A percentile compares a stretch with the other conserved stretches of the same genome.
Conservation (phyloP, 1,140 invertebrate species). For the Zeugodacus cucurbitae region DNA sequence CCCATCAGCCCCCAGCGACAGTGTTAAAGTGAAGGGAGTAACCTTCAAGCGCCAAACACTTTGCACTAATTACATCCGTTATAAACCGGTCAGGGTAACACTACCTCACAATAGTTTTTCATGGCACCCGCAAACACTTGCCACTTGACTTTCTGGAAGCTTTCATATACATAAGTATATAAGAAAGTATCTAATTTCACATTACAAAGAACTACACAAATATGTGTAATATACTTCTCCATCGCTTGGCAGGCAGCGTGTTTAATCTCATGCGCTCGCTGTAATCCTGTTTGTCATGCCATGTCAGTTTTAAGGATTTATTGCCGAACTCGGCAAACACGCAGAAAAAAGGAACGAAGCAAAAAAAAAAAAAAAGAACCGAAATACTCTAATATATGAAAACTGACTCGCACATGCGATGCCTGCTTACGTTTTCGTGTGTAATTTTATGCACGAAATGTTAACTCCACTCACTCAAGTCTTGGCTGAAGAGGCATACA, state of each 20-base stretch:
- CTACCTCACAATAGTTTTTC: neutral
- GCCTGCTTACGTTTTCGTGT: conserved; percentile 19
- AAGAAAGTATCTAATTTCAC: neutral
- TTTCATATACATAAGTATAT: neutral
- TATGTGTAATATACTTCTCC: neutral
- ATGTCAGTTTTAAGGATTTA: conserved; percentile 65
- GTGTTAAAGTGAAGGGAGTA: neutral
- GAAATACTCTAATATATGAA: conserved; percentile 46
- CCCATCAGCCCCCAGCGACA: neutral
- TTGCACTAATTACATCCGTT: conserved; percentile 14
- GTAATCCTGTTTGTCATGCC: conserved; percentile 66
- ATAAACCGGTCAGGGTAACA: neutral
- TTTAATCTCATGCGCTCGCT: conserved; percentile 43
- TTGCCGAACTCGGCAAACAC: conserved; percentile 45
- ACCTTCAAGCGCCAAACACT: neutral
- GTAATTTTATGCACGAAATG: conserved; percentile 51
- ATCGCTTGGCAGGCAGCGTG: neutral
- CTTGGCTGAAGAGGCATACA: neutral
- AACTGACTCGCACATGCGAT: no score
- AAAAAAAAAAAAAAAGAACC: neutral
- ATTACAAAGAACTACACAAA: no score
- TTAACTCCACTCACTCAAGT: conserved; percentile 14
- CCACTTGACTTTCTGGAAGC: neutral
- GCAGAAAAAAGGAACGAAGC: neutral
- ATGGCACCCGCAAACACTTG: neutral